A percentile compares a stretch with the other conserved stretches of the same genome.
Conservation (phyloP, 2,888 invertebrate species). For the Galerucella calmariensis region DNA sequence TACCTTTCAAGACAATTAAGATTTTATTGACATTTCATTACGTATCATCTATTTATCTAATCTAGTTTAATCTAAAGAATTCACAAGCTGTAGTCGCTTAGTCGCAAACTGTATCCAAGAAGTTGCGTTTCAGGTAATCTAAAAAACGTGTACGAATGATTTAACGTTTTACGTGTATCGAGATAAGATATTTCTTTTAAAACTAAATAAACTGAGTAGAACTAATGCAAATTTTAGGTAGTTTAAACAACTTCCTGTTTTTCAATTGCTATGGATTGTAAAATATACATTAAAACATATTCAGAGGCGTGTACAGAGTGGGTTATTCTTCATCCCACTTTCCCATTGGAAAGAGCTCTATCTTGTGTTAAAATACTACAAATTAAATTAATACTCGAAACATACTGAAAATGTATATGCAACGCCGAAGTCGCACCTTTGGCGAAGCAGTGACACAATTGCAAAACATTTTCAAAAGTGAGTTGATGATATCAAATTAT, state of each 20-base stretch:
- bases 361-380: no score
- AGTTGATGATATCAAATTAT: no score
- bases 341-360: no score
- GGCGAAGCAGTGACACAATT: no score
- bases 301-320: no score
- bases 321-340: no score
- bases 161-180: not conserved
- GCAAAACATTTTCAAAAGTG: no score
- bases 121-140: not conserved
- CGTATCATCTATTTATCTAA: constrained; percentile 35
- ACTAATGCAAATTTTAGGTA: not conserved
- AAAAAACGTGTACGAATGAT: not conserved
- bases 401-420: no score
- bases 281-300: no score
- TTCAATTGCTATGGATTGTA: not conserved
- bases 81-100: not conserved
- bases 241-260: not conserved
- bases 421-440: no score
- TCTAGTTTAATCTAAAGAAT: constrained; percentile 25
- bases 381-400: no score
- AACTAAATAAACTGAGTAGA: not conserved
- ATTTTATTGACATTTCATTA: constrained; percentile 26
- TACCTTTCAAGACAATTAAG: constrained; percentile 3
- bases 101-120: not conserved
- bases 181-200: not conserved